Evolutionary conservation across 2,113 vertebrate species (phyloP).

Genomic region (Plotosus lineatus): DNA sequence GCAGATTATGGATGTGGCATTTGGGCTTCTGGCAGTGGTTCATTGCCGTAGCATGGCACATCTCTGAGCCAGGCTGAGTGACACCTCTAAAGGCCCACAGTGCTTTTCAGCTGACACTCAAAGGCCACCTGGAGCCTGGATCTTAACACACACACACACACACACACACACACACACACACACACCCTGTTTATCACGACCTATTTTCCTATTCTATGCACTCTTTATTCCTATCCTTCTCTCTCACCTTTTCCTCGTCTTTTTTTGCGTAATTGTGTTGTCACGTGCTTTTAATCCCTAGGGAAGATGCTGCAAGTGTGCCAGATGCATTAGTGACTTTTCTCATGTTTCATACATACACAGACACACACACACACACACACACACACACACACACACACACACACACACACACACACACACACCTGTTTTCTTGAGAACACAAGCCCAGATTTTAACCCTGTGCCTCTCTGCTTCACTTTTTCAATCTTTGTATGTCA

Average conservation of each 20-base stretch:
- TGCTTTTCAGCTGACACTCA: slow-evolving; percentile 55
- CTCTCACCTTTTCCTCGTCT: slow-evolving; percentile 4
- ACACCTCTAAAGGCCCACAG: slow-evolving; percentile 43
- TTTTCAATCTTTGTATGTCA: slow-evolving; percentile 2
- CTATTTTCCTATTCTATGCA: not conserved
- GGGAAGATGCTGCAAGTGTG: slow-evolving; percentile 36
- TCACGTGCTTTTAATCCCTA: slow-evolving; percentile 34
- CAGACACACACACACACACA: no score
- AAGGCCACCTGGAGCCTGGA: slow-evolving; percentile 41
- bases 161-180: not conserved
- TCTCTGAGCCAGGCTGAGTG: slow-evolving; percentile 26
- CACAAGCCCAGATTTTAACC: not conserved
- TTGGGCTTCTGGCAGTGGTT: slow-evolving; percentile 55
- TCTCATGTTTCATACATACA: not conserved
- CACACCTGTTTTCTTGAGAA: not conserved
- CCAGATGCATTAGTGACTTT: slow-evolving; percentile 44
- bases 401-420: not conserved
- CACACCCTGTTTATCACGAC: not conserved
- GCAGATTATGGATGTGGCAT: slow-evolving; percentile 66
- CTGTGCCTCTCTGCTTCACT: slow-evolving; percentile 18
- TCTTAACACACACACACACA: slow-evolving; percentile 17
- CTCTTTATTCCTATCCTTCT: slow-evolving; percentile 6
- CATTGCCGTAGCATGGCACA: slow-evolving; percentile 46
- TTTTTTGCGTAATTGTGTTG: slow-evolving; percentile 36
- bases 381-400: no score